Evolutionary conservation across 1,140 invertebrate species (phyloP), one percentile per base, ranked within the genome.

Genomic region (Hestina assimilis): DNA sequence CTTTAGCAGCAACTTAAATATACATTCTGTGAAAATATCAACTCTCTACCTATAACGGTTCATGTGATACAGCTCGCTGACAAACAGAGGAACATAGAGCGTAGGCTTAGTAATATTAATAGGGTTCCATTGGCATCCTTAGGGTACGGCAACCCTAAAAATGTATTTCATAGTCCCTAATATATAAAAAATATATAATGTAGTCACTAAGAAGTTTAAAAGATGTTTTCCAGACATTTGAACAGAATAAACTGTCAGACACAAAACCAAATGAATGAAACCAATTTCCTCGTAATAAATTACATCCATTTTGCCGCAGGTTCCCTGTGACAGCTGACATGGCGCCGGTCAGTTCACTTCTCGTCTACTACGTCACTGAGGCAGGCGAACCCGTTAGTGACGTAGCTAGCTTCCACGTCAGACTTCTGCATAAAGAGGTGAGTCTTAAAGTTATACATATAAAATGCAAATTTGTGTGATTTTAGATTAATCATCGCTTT

Each of bases 281-380:
- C 17, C 12, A 48, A 48, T 17, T 33, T 15, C 11, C 12, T 19
- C 33, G 3, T 4, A 38, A 38, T 38, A 38, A 38, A 47, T 33
- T 35, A 48, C 20, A 24, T 21, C 47, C 47, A 23, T 50, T 50
- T 50, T 12, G 40, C 33, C 47, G 12, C 89, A 93, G 92, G 64
- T 92, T 93, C 74, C 87, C 83, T 0, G 91, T 93, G 48, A 90
- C 91, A 47, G 90, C 93, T n/a, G 91, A 92, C 42, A 94, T 94
- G 93, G 93, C 93, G 1, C 93, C 93, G 0, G 87, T 93, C 0
- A 93, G 93, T 35, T 92, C 93, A 65, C 86, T 96, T 0, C 80
- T 96, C 1, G 91, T 95, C 2, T 96, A 95, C 71, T 95, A 95
- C 81, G 92, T 95, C 7, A 92, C 93, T 4, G 87, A 91, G 7